Evolutionary conservation across 2,113 vertebrate genomes (phyloP).

Genomic region (Sminthopsis crassicaudata): DNA sequence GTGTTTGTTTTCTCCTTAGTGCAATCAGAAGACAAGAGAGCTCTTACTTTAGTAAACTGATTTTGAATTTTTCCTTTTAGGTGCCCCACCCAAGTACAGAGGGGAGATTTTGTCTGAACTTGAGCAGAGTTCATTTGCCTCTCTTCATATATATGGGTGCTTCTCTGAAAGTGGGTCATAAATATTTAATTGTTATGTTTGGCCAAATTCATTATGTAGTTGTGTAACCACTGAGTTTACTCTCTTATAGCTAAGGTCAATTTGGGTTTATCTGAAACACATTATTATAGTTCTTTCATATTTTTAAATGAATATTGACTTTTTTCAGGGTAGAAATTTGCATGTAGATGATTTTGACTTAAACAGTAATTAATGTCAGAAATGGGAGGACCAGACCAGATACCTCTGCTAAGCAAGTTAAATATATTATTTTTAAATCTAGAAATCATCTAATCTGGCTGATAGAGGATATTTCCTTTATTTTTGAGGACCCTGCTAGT

Average conservation of each 20-base stretch:
- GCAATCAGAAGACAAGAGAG: neutral
- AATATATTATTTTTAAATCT: slow-evolving; percentile 44
- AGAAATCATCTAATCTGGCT: slow-evolving; percentile 42
- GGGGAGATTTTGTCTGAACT: slow-evolving; percentile 1
- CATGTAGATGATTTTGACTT: neutral
- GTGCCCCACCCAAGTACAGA: neutral
- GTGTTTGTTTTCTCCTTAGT: slow-evolving; percentile 16
- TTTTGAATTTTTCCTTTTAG: neutral
- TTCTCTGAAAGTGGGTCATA: slow-evolving; percentile 33
- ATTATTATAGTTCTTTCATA: neutral
- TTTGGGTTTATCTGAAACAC: neutral
- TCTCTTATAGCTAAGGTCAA: neutral
- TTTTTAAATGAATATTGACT: neutral
- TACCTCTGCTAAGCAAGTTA: slow-evolving; percentile 14
- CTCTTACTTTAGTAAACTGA: slow-evolving; percentile 14
- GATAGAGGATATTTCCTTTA: slow-evolving; percentile 46
- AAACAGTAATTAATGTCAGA: slow-evolving; percentile 51
- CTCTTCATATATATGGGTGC: slow-evolving; percentile 23
- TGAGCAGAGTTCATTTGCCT: neutral
- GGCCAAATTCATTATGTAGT: slow-evolving; percentile 7
- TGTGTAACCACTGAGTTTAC: neutral
- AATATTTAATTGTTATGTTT: neutral
- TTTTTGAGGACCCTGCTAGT: slow-evolving; percentile 58
- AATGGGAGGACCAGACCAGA: slow-evolving; percentile 21
- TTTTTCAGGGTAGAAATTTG: neutral